Conservation (phyloP, 2,113 vertebrate species). For the Melanerpes aurifrons region DNA sequence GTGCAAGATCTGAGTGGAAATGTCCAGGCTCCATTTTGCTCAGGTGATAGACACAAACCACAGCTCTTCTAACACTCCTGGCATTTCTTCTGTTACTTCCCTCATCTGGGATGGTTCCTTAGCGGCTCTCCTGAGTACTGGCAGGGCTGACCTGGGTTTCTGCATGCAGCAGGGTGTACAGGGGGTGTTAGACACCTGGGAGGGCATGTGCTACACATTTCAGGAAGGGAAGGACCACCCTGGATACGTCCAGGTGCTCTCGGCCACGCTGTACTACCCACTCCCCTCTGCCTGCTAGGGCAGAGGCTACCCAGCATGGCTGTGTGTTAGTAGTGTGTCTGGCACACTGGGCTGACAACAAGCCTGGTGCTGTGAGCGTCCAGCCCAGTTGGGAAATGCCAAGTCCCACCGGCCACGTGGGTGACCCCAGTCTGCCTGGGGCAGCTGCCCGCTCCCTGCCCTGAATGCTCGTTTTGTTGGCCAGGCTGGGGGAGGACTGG, state of each 20-base stretch:
- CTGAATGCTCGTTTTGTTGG: slow-evolving; percentile 49
- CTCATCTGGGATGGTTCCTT: not conserved
- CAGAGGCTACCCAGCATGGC: accelerated
- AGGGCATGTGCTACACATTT: too few species aligned
- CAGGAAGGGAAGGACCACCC: accelerated
- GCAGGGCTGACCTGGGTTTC: not conserved
- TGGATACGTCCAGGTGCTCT: accelerated
- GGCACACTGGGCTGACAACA: not conserved
- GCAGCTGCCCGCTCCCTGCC: not conserved
- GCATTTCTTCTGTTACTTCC: not conserved
- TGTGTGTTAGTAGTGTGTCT: not conserved
- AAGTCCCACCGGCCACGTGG: accelerated
- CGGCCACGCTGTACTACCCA: accelerated
- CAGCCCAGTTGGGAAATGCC: accelerated
- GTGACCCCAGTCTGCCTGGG: not conserved
- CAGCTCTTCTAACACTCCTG: accelerated
- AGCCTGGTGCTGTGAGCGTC: accelerated
- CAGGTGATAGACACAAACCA: too few species aligned
- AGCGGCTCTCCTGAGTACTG: accelerated
- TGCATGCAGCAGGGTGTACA: accelerated
- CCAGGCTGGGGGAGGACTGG: not conserved
- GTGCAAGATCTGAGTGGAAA: not conserved
- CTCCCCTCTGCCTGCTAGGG: accelerated
- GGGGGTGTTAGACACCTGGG: not conserved
- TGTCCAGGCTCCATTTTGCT: not conserved